Base-by-base conservation (phyloP, 2,888 invertebrate genomes). In the Drosophila yooni region DNA sequence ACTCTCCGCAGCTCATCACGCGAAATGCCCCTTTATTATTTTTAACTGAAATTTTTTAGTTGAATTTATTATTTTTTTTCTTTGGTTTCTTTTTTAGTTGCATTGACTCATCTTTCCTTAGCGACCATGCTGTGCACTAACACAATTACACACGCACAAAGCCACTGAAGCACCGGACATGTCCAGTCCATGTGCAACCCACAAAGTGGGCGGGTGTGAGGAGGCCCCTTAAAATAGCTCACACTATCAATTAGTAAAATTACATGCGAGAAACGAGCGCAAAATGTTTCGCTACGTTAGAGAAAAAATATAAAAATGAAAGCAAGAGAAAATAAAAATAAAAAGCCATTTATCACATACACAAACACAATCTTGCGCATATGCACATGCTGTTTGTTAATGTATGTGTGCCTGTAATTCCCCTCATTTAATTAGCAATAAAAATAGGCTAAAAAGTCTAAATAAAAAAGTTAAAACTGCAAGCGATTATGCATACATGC, bases 401-500 rank as follows among this genome's bases (percentile, higher is more conserved):
- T n/a, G 43, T 40, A 65, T 70, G 57, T 68, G 71, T 69, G 74
- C 73, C 50, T 73, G 82, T 72, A 75, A 80, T 90, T 88, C 90
- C 87, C 89, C 90, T 87, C 83, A 87, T 92, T 86, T 91, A 91
- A 92, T 92, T 91, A 91, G 91, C 91, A 91, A 88, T 90, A 88
- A 91, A 91, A 92, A 92, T 91, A 91, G 91, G 91, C 91, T 90
- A 92, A 91, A 91, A 92, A 91, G 91, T 85, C 87, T 89, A 90
- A 90, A 89, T 86, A 86, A 83, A 79, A 82, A 78, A 77, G 62
- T 62, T 75, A 79, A 84, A 86, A 85, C 86, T 82, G 89, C 88
- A 88, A 81, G 81, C 81, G 82, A 87, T 82, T 83, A 80, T 76
- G 74, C 77, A 80, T 74, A 81, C 78, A 76, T 61, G 48, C 79